A percentile compares a stretch with the other conserved stretches of the same genome.
Conservation (phyloP, 2,888 invertebrate species). For the Volucella inanis region DNA sequence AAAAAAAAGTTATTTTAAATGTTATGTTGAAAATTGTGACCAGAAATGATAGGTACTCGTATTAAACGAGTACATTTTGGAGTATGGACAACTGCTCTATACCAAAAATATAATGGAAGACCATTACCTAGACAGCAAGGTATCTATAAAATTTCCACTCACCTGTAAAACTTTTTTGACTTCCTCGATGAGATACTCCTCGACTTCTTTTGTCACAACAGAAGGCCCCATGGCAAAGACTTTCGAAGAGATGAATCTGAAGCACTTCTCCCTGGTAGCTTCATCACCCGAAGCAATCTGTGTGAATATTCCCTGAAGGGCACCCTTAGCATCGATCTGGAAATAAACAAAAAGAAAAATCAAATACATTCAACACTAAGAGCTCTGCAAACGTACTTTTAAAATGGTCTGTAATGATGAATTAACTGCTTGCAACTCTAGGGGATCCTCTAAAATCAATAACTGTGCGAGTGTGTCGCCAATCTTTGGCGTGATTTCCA, state of each 20-base stretch:
- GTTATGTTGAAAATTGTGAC: not conserved
- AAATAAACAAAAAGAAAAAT: conserved; percentile 29
- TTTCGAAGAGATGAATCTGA: conserved; percentile 94
- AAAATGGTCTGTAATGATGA: conserved; percentile 88
- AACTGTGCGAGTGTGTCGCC: conserved; percentile 96
- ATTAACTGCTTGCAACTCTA: conserved; percentile 93
- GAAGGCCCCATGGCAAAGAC: conserved; percentile 91
- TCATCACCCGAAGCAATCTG: conserved; percentile 89
- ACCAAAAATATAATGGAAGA: too few relatives aligned
- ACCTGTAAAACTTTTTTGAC: conserved; percentile 93
- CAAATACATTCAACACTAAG: not conserved
- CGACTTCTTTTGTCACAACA: conserved; percentile 91
- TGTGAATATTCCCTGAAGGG: conserved; percentile 87
- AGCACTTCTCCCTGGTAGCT: conserved; percentile 91
- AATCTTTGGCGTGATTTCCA: conserved; percentile 92
- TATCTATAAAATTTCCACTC: conserved; percentile 72
- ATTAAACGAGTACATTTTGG: too few relatives aligned
- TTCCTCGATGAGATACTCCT: conserved; percentile 92
- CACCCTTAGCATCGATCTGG: conserved; percentile 83
- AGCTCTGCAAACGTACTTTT: conserved; percentile 77
- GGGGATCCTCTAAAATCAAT: conserved; percentile 92
- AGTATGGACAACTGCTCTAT: too few relatives aligned
- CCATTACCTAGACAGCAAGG: too few relatives aligned
- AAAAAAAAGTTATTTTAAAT: not conserved
- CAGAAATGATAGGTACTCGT: too few relatives aligned